Base-by-base conservation (phyloP, 2,797 vertebrate genomes). In the Coreius guichenoti region DNA sequence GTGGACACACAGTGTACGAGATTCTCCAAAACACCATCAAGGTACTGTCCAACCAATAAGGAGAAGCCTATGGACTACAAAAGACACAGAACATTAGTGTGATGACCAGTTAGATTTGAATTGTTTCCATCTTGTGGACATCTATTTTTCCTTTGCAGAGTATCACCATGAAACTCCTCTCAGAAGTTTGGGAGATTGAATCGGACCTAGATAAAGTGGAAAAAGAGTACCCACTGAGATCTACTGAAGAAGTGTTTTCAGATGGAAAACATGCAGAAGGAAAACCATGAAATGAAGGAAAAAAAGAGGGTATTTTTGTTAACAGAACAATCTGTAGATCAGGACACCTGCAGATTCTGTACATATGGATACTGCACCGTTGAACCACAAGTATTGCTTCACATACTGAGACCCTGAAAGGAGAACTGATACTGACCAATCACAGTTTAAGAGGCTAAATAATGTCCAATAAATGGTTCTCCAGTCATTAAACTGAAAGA, bases 21-120 rank as follows among this genome's bases (percentile, higher is more conserved):
- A 81, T 94, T 8, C 91, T 96, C 82, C 93, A 96, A 95, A 94
- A 87, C 86, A 96, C 95, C 0, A 96, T 96, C 89, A 96, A 96
- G 96, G 96, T 97, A 94, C 2, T 4, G 1, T 79, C 9, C 0
- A 45, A 51, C 19, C 47, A 49, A 33, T 65, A 45, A 76, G 69
- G 4, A 14, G 12, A 26, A 78, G 31, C 16, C 7, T 65, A 8
- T 65, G 61, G 29, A 65, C 23, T n/a, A 29, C 13, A 51, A 47
- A 31, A 69, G 16, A 19, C 23, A 51, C 43, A 26, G 6, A 23
- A 83, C 68, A 45, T 26, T 82, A 54, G 23, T 4, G 23, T 45
- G 21, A 26, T 58, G 56, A 61, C 26, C 7, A 63, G 1, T 61
- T 33, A 29, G 39, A 31, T 19, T n/a, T n/a, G n/a, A 21, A 23